Evolutionary conservation across 2,888 invertebrate genomes (phyloP), one percentile per base, ranked within the genome.

Genomic region (Lissonota sp.): DNA sequence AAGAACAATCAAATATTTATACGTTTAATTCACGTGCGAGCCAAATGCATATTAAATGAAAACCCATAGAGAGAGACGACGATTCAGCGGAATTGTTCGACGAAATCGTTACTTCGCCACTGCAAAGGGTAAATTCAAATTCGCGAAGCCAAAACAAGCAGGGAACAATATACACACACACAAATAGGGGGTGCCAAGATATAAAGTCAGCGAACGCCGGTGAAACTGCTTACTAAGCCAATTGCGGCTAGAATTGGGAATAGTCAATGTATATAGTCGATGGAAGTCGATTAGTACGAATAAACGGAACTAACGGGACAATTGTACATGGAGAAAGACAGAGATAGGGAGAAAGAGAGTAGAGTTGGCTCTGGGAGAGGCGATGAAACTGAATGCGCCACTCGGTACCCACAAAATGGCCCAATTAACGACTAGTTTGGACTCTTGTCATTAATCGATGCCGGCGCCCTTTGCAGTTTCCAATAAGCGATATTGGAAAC

Each of bases 261-360:
- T 39, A 60, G 74, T 73, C 74, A 70, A 74, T 79, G 16, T 37
- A 71, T 37, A 71, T 69, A 64, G 57, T 64, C 70, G 74, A 79
- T 79, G 14, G 79, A 26, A 74, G 64, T 79, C 79, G 79, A 79
- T 79, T 74, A 79, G 57, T 58, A 51, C 70, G 64, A 74, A 79
- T 79, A 63, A 75, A 66, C 62, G 79, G 69, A 44, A 58, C 69
- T 67, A 78, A 69, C 73, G 26, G 75, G 57, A 57, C 7, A 39
- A 7, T 10, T 10, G 10, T 57, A 53, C 60, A 51, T 42, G 58
- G 58, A 46, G 44, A 63, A n/a, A 67, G 67, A 51, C 12, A 67
- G 58, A 57, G 62, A 63, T 6, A n/a, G 55, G 10, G 42, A 63
- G 44, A 53, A 26, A 55, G 69, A 57, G 51, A 7, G 58, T 42